Evolutionary conservation across 2,888 invertebrate species (phyloP).

Genomic region (Agonopterix heracliana): DNA sequence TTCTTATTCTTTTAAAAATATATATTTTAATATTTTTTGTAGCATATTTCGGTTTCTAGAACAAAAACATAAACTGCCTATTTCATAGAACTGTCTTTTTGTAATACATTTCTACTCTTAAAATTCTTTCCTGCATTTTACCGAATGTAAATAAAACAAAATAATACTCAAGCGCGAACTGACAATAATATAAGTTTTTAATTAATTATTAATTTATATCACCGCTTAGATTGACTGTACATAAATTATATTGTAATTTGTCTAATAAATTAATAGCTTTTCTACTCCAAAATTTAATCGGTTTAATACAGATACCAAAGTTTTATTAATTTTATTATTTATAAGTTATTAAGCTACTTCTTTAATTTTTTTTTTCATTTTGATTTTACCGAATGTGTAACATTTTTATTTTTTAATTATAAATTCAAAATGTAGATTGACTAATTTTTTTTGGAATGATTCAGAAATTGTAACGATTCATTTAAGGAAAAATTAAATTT

Average conservation of each 20-base stretch:
- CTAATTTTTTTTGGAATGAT: conserved; percentile 8
- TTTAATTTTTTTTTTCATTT: conserved; percentile 38
- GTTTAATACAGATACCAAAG: conserved; percentile 75
- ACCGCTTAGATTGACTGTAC: conserved; percentile 52
- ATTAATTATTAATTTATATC: conserved; percentile 56
- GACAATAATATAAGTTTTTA: conserved; percentile 70
- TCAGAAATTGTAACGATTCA: conserved; percentile 16
- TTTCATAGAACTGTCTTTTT: conserved; percentile 1
- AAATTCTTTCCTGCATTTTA: conserved; percentile 38
- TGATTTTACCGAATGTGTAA: conserved; percentile 21
- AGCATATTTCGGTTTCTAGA: too few species aligned
- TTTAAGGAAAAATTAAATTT: conserved; percentile 22
- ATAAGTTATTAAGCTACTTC: conserved; percentile 66
- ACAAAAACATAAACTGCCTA: conserved; percentile 1
- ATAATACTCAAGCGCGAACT: conserved; percentile 72
- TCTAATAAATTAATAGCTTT: conserved; percentile 59
- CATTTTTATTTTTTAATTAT: background rate
- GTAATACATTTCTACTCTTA: conserved; percentile 21
- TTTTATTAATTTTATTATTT: conserved; percentile 68
- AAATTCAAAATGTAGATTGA: background rate
- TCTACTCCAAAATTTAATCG: conserved; percentile 70
- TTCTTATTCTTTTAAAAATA: too few species aligned
- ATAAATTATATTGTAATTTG: conserved; percentile 56
- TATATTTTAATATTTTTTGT: too few species aligned
- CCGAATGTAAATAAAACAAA: conserved; percentile 44